Evolutionary conservation across 30 jellyfish, hydroid and myxozoan species (phyloP).

Genomic region (Nemopilema nomurai): DNA sequence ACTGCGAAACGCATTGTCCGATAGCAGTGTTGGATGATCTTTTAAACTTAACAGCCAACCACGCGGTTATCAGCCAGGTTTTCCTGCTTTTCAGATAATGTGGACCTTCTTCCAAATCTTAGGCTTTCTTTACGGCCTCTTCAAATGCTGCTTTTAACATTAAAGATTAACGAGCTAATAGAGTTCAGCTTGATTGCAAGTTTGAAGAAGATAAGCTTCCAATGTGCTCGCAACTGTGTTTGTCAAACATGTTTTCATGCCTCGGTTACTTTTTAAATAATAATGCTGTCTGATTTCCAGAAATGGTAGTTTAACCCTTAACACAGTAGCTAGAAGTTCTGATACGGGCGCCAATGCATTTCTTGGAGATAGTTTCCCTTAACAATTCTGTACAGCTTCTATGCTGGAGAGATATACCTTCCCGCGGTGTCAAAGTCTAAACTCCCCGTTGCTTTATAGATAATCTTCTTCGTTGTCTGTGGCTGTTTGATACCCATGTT

Average conservation of each 20-base stretch:
- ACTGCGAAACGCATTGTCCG: neutral
- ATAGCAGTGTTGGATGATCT: neutral
- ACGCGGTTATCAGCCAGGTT: neutral
- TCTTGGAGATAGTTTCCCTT: too few relatives aligned
- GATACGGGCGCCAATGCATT: too few relatives aligned
- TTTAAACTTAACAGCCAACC: neutral
- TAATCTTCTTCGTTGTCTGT: too few relatives aligned
- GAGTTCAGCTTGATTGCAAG: neutral
- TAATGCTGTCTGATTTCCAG: too few relatives aligned
- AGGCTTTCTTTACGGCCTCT: neutral
- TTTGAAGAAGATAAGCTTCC: neutral
- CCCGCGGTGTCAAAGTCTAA: too few relatives aligned
- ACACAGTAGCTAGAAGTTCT: too few relatives aligned
- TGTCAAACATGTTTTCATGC: neutral
- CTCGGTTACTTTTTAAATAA: too few relatives aligned
- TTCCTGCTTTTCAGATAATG: neutral
- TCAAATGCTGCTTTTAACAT: neutral
- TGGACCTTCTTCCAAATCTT: neutral
- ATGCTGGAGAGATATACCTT: too few relatives aligned
- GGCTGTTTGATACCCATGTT: neutral
- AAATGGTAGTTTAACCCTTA: too few relatives aligned
- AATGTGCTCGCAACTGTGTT: neutral
- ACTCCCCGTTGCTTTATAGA: too few relatives aligned
- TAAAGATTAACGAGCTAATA: neutral
- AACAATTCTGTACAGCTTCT: too few relatives aligned